Evolutionary conservation across 2,797 vertebrate species (phyloP).

Genomic region (Sebastes goodei): DNA sequence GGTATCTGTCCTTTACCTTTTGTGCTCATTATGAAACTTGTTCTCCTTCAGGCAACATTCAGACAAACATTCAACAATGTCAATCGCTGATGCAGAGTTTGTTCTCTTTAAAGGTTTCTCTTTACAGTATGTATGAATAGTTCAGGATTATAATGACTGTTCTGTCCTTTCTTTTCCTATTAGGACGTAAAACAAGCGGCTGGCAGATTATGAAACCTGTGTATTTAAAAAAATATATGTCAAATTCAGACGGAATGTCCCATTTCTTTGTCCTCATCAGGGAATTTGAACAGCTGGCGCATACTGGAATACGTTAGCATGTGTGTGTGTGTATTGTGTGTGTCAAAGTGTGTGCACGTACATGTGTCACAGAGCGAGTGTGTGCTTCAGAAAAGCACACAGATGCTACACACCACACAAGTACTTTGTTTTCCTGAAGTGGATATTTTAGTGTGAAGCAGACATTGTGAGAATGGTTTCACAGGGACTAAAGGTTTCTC

Average conservation of each 20-base stretch:
- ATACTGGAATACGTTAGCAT: conserved; percentile 18
- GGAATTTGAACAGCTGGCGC: conserved; percentile 60
- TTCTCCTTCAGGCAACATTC: background rate
- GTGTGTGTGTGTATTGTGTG: conserved; percentile 1
- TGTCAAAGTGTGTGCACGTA: background rate
- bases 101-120: background rate
- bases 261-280: conserved; percentile 42
- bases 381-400: conserved; percentile 30
- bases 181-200: conserved; percentile 26
- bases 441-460: conserved; percentile 40
- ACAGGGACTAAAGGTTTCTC: conserved; percentile 57
- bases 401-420: conserved; percentile 55
- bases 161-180: background rate
- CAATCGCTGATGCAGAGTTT: background rate
- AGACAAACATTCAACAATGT: background rate
- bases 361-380: background rate
- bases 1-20: background rate
- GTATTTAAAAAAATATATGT: conserved; percentile 34
- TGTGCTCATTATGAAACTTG: background rate
- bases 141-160: conserved; percentile 3
- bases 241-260: conserved; percentile 42
- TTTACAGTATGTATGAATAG: background rate
- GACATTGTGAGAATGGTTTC: conserved; percentile 39
- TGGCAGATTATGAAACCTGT: conserved; percentile 27
- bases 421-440: conserved; percentile 58